A percentile compares a stretch with the other conserved stretches of the same genome.
Evolutionary conservation across 53 echinoderm and acorn worm genomes (phyloP).

Genomic region (Holothuria leucospilota): DNA sequence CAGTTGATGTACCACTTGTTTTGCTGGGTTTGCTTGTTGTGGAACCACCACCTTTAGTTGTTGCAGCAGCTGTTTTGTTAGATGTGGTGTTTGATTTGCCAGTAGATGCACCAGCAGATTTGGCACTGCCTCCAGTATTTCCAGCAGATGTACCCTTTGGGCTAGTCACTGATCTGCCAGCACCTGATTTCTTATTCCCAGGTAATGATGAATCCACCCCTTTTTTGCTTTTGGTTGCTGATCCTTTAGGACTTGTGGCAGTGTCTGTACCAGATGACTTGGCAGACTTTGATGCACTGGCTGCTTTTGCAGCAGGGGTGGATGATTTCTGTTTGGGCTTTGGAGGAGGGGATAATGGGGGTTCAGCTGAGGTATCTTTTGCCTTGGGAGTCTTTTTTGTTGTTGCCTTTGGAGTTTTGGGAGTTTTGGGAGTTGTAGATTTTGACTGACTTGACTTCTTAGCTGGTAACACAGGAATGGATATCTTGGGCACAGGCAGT

Average conservation of each 20-base stretch:
- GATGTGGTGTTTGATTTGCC: slow-evolving; percentile 57
- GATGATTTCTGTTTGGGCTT: slow-evolving; percentile 42
- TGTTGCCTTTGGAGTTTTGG: slow-evolving; percentile 2
- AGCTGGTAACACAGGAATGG: slow-evolving; percentile 57
- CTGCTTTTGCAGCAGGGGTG: slow-evolving; percentile 45
- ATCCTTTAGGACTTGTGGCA: background rate
- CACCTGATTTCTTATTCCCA: slow-evolving; percentile 24
- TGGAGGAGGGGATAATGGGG: slow-evolving; percentile 30
- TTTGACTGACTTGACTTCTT: slow-evolving; percentile 51
- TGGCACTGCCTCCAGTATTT: slow-evolving; percentile 67
- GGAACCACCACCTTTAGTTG: slow-evolving; percentile 17
- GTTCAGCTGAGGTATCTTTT: slow-evolving; percentile 24
- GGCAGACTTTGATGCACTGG: background rate
- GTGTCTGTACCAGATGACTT: background rate
- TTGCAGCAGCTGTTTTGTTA: slow-evolving; percentile 34
- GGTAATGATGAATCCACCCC: background rate
- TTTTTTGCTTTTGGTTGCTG: background rate
- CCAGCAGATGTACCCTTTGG: slow-evolving; percentile 29
- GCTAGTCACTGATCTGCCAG: background rate
- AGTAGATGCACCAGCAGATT: slow-evolving; percentile 67
- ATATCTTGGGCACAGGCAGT: slow-evolving; percentile 59
- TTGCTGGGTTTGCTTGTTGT: slow-evolving; percentile 1
- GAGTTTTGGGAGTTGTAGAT: slow-evolving; percentile 25
- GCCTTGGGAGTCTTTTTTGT: slow-evolving; percentile 23
- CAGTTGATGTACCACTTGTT: background rate